phyloP scores from a whole-genome alignment of 2,888 invertebrate genomes.

The Drosophila multiciliata region DNA sequence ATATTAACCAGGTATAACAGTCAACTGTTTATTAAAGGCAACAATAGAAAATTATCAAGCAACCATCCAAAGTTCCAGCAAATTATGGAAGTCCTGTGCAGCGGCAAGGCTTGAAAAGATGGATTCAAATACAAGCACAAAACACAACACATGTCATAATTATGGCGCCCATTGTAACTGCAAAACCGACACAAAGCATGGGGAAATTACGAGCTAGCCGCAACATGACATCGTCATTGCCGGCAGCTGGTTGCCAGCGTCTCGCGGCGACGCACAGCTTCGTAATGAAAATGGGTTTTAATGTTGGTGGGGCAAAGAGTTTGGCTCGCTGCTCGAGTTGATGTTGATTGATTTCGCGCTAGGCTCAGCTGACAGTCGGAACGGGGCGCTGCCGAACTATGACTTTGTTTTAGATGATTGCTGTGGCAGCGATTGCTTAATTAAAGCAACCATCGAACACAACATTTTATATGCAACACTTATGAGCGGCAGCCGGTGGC shows the following conservation, averaged over 20 bases:
- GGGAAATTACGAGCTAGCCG: constrained; percentile 23
- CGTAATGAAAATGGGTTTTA: constrained; percentile 68
- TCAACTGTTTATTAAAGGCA: not conserved
- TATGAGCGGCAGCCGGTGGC: constrained; percentile 24
- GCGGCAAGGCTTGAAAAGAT: not conserved
- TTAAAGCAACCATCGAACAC: constrained; percentile 47
- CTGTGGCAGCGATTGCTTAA: constrained; percentile 59
- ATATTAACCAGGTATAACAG: not conserved
- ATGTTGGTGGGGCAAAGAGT: constrained; percentile 20
- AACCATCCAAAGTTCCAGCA: not conserved
- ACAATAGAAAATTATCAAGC: not conserved
- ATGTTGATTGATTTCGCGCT: constrained; percentile 72
- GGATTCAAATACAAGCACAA: not conserved
- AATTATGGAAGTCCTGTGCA: not conserved
- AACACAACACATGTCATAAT: not conserved
- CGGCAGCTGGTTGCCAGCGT: not conserved
- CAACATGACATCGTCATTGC: constrained; percentile 34
- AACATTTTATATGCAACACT: not conserved
- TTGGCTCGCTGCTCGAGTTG: constrained; percentile 39
- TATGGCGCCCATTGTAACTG: constrained; percentile 9
- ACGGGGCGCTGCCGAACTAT: constrained; percentile 29
- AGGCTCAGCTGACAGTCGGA: constrained; percentile 58
- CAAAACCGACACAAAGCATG: constrained; percentile 19
- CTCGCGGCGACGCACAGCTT: constrained; percentile 17
- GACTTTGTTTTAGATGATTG: constrained; percentile 51